Evolutionary conservation across 2,113 vertebrate species (phyloP).

Genomic region (Tauraco erythrolophus): DNA sequence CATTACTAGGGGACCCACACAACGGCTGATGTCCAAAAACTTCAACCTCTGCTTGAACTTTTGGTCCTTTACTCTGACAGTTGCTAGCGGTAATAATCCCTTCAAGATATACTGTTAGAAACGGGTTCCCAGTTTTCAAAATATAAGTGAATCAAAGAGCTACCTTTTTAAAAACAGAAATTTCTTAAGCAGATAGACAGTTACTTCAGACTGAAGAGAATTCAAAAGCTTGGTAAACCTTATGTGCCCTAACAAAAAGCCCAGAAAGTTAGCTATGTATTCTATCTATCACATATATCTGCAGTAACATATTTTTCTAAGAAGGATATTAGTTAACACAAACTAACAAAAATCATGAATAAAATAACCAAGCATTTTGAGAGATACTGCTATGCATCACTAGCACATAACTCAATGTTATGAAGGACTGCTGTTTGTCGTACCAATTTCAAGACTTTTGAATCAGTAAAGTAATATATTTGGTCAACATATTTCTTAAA

Average conservation of each 20-base stretch:
- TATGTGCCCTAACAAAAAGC: not conserved
- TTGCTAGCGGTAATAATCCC: not conserved
- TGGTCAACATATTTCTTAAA: conserved; percentile 48
- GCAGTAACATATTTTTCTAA: not conserved
- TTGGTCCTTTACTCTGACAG: not conserved
- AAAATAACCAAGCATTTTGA: not conserved
- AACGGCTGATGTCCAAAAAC: not conserved
- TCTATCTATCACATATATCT: not conserved
- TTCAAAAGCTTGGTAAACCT: conserved; percentile 18
- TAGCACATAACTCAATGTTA: not conserved
- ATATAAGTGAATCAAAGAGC: not conserved
- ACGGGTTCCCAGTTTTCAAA: not conserved
- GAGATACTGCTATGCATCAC: not conserved
- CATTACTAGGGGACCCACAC: not conserved
- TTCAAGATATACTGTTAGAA: not conserved
- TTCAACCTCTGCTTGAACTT: not conserved
- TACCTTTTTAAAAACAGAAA: not conserved
- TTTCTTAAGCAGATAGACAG: not conserved
- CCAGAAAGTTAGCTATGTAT: not conserved
- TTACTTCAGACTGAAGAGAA: not conserved
- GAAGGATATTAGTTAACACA: not conserved
- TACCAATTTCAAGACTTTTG: not conserved
- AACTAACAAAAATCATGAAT: not conserved
- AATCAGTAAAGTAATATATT: not conserved
- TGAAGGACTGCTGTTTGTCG: not conserved